A percentile compares a stretch with the other conserved stretches of the same genome.
These are phyloP conservation scores for Rapana venosa DNA, from an alignment of 2,888 invertebrate genomes.

Conservation along the genomic window DNA sequence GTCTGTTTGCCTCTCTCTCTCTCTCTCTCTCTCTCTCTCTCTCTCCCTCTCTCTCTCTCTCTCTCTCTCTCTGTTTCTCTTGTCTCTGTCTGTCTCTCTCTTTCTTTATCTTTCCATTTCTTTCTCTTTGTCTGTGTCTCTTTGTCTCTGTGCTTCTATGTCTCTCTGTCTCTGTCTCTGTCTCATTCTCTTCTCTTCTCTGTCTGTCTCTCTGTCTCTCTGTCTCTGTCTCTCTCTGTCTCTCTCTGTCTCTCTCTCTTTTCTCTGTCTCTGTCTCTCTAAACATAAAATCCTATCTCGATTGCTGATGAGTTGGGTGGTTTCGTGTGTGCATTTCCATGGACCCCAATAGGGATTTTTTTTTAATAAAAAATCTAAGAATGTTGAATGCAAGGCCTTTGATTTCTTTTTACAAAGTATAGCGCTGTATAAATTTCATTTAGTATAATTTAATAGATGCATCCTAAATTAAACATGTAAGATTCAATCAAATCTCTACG, in stretches of 20 bases:
- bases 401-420: too few relatives aligned
- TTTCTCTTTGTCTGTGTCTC: not conserved
- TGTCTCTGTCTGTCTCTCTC: not conserved
- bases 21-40: not conserved
- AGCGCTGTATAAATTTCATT: too few relatives aligned
- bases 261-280: not conserved
- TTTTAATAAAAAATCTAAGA: too few relatives aligned
- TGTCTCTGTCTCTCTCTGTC: not conserved
- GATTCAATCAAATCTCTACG: too few relatives aligned
- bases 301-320: too few relatives aligned
- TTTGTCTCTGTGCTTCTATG: not conserved
- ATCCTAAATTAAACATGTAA: too few relatives aligned
- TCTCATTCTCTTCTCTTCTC: not conserved
- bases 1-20: not conserved
- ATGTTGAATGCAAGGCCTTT: too few relatives aligned
- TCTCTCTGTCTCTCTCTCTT: not conserved
- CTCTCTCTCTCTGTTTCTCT: not conserved
- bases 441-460: too few relatives aligned
- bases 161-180: not conserved
- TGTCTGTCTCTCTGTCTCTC: not conserved
- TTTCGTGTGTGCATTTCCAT: too few relatives aligned
- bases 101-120: not conserved
- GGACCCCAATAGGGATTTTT: too few relatives aligned
- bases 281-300: too few relatives aligned
- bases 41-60: not conserved